A percentile compares a stretch with the other conserved stretches of the same genome.
Evolutionary conservation across 2,797 vertebrate genomes (phyloP).

Genomic region (Vultur gryphus): DNA sequence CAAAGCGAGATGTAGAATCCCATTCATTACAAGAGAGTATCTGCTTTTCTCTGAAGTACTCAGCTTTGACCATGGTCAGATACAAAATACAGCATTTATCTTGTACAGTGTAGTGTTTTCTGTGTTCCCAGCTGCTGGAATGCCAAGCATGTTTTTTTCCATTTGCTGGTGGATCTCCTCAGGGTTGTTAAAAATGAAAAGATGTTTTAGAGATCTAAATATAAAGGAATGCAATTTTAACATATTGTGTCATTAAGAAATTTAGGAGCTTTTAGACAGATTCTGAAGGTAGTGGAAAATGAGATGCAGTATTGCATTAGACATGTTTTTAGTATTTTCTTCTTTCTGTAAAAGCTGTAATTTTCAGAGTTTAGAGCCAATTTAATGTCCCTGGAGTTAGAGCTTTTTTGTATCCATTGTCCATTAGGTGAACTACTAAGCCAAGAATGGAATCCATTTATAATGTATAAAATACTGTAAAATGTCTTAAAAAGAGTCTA

Average conservation of each 20-base stretch:
- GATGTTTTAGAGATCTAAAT: conserved; percentile 72
- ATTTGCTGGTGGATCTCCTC: conserved; percentile 30
- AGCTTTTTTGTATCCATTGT: conserved; percentile 80
- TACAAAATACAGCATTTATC: not conserved
- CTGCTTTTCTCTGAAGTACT: not conserved
- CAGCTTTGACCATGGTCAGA: not conserved
- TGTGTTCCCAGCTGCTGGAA: not conserved
- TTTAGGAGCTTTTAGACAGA: conserved; percentile 79
- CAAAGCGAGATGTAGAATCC: not conserved
- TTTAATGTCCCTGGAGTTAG: conserved; percentile 80
- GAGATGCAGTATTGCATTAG: conserved; percentile 81
- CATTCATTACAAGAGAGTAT: not conserved
- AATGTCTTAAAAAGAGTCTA: conserved; percentile 77
- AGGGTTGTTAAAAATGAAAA: conserved; percentile 59
- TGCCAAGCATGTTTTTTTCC: not conserved
- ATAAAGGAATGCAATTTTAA: conserved; percentile 76
- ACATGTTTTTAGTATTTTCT: conserved; percentile 82
- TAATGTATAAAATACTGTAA: conserved; percentile 79
- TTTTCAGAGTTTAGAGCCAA: conserved; percentile 83
- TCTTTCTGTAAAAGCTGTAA: conserved; percentile 83
- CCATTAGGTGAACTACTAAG: conserved; percentile 83
- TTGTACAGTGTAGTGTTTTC: not conserved
- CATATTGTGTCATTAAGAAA: conserved; percentile 79
- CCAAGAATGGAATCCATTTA: conserved; percentile 81
- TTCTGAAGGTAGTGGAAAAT: conserved; percentile 76